These are phyloP conservation scores for Endomychus coccineus DNA, from an alignment of 2,888 invertebrate genomes.

Conservation along the genomic window DNA sequence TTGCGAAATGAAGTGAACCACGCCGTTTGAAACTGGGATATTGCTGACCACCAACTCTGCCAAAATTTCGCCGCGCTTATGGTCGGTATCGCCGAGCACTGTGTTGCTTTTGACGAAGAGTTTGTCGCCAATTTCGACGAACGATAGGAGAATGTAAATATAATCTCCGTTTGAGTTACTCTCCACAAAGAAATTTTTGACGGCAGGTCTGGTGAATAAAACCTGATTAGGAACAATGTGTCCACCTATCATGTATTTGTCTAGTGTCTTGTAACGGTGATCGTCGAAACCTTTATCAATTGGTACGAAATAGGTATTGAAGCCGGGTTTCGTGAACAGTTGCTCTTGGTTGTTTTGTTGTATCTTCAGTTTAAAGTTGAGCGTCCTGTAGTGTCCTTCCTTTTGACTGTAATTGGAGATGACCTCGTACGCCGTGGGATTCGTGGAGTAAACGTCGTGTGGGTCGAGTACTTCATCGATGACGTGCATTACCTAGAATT, in stretches of 20 bases:
- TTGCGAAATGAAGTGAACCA: conserved; percentile 82
- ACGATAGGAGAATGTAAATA: conserved; percentile 70
- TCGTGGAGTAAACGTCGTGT: conserved; percentile 49
- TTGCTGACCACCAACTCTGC: conserved; percentile 79
- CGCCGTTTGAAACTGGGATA: conserved; percentile 86
- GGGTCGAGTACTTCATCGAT: conserved; percentile 81
- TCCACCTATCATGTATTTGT: conserved; percentile 73
- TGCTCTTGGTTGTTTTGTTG: too few relatives aligned
- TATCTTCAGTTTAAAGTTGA: conserved; percentile 55
- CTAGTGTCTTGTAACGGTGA: conserved; percentile 53
- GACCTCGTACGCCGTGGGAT: conserved; percentile 70
- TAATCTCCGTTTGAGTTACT: conserved; percentile 74
- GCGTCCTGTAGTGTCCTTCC: conserved; percentile 63
- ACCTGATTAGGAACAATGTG: conserved; percentile 81
- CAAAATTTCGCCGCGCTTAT: conserved; percentile 69
- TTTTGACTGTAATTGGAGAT: conserved; percentile 51
- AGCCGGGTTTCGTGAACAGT: conserved; percentile 64
- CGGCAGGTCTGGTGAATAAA: conserved; percentile 74
- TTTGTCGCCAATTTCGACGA: conserved; percentile 58
- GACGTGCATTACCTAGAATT: conserved; percentile 67
- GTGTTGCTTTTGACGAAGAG: conserved; percentile 76
- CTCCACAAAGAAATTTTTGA: conserved; percentile 62
- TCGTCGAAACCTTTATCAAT: conserved; percentile 78
- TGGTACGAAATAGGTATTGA: conserved; percentile 82
- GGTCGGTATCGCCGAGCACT: conserved; percentile 63